Evolutionary conservation across 2,888 invertebrate species (phyloP).

Genomic region (Lepidonotus clava): DNA sequence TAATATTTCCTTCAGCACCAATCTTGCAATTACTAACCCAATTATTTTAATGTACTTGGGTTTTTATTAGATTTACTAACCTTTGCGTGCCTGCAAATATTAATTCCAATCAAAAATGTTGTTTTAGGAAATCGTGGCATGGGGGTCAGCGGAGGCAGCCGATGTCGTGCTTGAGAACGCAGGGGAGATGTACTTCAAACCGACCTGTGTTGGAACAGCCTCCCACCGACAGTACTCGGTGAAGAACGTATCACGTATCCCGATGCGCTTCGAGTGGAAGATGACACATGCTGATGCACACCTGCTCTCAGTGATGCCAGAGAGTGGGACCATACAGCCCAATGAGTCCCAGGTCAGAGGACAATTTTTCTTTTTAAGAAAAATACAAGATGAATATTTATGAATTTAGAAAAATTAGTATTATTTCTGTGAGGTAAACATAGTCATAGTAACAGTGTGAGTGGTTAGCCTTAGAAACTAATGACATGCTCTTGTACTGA

Average conservation of each 20-base stretch:
- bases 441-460: no score
- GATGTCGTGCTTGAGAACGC: constrained; percentile 75
- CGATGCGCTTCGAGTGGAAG: constrained; percentile 77
- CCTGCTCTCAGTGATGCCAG: constrained; percentile 75
- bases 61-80: no score
- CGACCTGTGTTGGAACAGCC: constrained; percentile 77
- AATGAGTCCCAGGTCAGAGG: constrained; percentile 78
- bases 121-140: constrained; percentile 64
- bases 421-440: no score
- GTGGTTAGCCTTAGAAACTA: no score
- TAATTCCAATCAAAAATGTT: background rate
- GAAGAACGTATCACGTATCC: constrained; percentile 77
- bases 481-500: no score
- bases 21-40: no score
- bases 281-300: constrained; percentile 71
- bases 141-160: constrained; percentile 77
- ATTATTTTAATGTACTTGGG: no score
- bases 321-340: constrained; percentile 75
- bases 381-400: no score
- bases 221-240: constrained; percentile 74
- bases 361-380: no score
- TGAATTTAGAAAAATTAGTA: no score
- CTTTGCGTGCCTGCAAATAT: background rate
- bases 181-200: constrained; percentile 78
- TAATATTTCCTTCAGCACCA: no score